Conservation (phyloP, 2,888 invertebrate genomes). For the Pseudococcus jackbeardsleyi region DNA sequence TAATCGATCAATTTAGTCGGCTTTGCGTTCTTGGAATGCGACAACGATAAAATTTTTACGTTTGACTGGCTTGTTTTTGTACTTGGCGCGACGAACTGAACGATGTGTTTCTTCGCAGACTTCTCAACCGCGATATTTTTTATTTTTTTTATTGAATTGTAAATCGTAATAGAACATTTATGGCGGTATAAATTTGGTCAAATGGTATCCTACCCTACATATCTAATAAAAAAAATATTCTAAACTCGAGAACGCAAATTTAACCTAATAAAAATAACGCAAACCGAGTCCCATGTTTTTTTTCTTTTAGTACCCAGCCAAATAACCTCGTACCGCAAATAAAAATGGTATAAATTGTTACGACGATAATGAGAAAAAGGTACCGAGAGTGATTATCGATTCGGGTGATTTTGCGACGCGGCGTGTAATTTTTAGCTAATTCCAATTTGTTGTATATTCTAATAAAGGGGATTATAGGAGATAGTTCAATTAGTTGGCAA, state of each 20-base stretch:
- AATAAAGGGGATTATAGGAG: neutral
- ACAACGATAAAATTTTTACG: constrained; percentile 23
- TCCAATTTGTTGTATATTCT: neutral
- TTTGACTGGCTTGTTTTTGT: neutral
- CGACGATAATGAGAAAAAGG: neutral
- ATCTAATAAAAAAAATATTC: neutral
- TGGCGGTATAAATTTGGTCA: constrained; percentile 1
- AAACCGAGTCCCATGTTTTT: neutral
- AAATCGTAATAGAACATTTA: constrained; percentile 25
- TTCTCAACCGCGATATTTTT: neutral
- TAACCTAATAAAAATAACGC: neutral
- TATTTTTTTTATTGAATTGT: constrained; percentile 2
- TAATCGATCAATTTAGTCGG: constrained; percentile 23
- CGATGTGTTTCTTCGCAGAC: neutral
- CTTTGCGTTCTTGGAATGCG: neutral
- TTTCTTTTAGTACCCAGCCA: neutral
- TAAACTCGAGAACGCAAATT: neutral
- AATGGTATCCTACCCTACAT: neutral
- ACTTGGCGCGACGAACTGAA: neutral
- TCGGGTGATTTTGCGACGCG: neutral
- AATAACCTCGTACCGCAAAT: neutral
- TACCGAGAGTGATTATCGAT: neutral
- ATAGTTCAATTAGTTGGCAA: constrained; percentile 5
- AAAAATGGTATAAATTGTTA: neutral
- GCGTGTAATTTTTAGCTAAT: neutral